Conservation (phyloP, 2,888 invertebrate species). For the Diaperis boleti region DNA sequence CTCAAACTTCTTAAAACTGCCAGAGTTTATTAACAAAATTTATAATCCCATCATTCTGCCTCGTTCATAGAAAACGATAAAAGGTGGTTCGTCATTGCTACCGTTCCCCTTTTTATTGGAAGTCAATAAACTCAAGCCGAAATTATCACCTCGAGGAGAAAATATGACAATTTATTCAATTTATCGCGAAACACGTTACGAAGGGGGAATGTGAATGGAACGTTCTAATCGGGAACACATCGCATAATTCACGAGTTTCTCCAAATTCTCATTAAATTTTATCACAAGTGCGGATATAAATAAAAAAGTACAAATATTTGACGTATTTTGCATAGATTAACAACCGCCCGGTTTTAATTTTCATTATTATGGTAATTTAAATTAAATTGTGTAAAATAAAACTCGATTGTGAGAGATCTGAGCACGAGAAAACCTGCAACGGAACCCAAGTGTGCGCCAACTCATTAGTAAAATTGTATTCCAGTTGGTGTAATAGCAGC, state of each 20-base stretch:
- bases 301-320: constrained; percentile 27
- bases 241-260: constrained; percentile 7
- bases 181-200: constrained; percentile 9
- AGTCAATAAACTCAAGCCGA: constrained; percentile 16
- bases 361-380: constrained; percentile 33
- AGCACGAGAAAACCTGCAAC: constrained; percentile 22
- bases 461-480: constrained; percentile 45
- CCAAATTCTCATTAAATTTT: constrained; percentile 13
- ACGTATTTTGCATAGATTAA: constrained; percentile 17
- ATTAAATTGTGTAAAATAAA: constrained; percentile 36
- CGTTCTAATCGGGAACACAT: constrained; percentile 1
- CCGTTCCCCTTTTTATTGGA: constrained; percentile 11
- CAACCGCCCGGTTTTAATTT: constrained; percentile 29
- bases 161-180: constrained; percentile 21
- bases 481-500: constrained; percentile 40
- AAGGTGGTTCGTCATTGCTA: constrained; percentile 17
- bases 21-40: constrained; percentile 17
- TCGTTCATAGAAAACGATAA: constrained; percentile 11
- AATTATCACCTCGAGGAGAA: constrained; percentile 2
- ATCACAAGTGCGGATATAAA: constrained; percentile 1
- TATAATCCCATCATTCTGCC: constrained; percentile 20
- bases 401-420: constrained; percentile 22
- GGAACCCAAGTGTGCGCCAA: constrained; percentile 31
- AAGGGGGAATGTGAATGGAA: neutral
- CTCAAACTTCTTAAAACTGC: constrained; percentile 2